Conservation (phyloP, 2,113 vertebrate genomes). For the Hepsetus odoe region DNA sequence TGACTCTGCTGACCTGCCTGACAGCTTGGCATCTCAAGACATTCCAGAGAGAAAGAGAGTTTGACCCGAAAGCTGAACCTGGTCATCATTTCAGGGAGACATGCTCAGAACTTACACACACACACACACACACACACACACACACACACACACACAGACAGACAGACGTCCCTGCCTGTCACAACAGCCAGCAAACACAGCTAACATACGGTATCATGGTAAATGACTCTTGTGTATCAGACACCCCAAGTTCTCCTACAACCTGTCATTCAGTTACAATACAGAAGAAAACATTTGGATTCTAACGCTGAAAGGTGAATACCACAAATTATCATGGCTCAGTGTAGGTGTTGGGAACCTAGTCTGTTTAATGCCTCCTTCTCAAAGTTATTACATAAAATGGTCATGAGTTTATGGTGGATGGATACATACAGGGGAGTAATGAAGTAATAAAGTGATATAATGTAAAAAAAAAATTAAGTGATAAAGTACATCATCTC, state of each 20-base stretch:
- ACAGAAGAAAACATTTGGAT: no score
- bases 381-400: no score
- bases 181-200: slow-evolving; percentile 1
- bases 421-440: no score
- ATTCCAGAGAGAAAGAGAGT: slow-evolving; percentile 39
- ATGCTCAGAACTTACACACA: slow-evolving; percentile 2
- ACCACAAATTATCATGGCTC: no score
- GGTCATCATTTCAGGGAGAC: slow-evolving; percentile 3
- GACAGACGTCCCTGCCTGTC: background rate
- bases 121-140: background rate
- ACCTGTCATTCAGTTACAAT: no score
- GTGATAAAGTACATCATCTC: no score
- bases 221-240: background rate
- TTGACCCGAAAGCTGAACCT: background rate
- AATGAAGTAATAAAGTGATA: no score
- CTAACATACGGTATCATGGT: background rate
- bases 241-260: background rate
- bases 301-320: no score
- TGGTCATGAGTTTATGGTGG: no score
- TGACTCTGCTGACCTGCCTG: slow-evolving; percentile 52
- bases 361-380: no score
- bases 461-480: no score
- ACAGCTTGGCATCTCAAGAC: slow-evolving; percentile 51
- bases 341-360: no score
- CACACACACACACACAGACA: background rate